Base-by-base conservation (phyloP, 1,140 invertebrate genomes). In the Oppia nitens region DNA sequence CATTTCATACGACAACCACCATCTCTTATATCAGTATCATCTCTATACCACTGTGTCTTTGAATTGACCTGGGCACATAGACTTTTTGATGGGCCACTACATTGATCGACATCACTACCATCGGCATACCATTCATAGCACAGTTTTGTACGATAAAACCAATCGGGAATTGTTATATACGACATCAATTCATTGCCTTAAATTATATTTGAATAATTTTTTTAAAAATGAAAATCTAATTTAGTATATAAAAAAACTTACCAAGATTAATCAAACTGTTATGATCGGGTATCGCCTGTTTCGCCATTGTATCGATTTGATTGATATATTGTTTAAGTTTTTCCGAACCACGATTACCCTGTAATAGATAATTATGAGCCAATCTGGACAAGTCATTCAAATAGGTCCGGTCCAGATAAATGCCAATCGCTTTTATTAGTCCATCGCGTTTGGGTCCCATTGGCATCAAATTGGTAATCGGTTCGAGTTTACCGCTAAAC, bases 41-140 rank as follows among this genome's bases (percentile, higher is more conserved):
- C 55, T 25, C 55, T 21, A 27, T 57, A 57, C 21, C 17, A 21
- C 0, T 11, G 11, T 11, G 55, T 57, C 12, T 24, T 12, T 17
- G 11, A 12, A n/a, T 25, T 25, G 11, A 25, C 40, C 9, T 50
- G 14, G 20, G 55, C 55, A 29, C 55, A 57, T 0, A 29, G 21
- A 12, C 11, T 29, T 9, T 20, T 9, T 51, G 55, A 29, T 20
- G 45, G n/a, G 51, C 45, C 55, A 12, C 45, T 9, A 12, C 55
- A 51, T 57, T 27, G 9, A 27, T 9, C 12, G 20, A 51, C 55
- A n/a, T n/a, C n/a, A n/a, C n/a, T n/a, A n/a, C n/a, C n/a, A n/a
- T n/a, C n/a, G n/a, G n/a, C n/a, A n/a, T n/a, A n/a, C n/a, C 55
- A 57, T 25, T 27, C 40, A 29, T 57, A 57, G 45, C 55, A 57